Evolutionary conservation across 1,140 invertebrate genomes (phyloP).

Genomic region (Phthorimaea operculella): DNA sequence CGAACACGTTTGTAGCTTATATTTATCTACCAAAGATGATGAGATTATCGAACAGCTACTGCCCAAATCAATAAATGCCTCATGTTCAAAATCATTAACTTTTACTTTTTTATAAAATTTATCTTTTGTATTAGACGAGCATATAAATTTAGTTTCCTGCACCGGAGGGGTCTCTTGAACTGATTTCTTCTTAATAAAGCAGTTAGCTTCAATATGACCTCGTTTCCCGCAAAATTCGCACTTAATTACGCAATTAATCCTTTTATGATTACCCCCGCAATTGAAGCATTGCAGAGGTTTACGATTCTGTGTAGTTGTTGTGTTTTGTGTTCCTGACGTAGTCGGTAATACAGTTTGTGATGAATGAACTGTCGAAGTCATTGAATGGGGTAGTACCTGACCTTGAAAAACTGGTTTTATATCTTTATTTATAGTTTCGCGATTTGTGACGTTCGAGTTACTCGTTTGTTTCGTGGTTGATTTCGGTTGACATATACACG

Average conservation of each 20-base stretch:
- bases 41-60: constrained; percentile 5
- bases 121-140: not conserved
- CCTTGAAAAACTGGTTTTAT: too few species aligned
- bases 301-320: not conserved
- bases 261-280: not conserved
- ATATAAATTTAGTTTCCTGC: constrained; percentile 1
- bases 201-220: not conserved
- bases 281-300: not conserved
- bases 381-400: too few species aligned
- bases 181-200: not conserved
- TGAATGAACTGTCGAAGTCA: too few species aligned
- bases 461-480: too few species aligned
- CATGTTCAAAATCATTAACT: not conserved
- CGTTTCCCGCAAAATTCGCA: not conserved
- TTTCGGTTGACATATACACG: constrained; percentile 7
- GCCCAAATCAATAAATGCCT: constrained; percentile 1
- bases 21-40: not conserved
- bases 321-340: not conserved
- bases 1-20: not conserved
- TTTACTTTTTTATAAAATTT: not conserved
- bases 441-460: too few species aligned
- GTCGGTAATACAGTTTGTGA: too few species aligned
- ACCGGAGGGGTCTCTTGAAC: not conserved
- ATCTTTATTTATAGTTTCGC: too few species aligned
- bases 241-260: not conserved